Base-by-base conservation (phyloP, 2,888 invertebrate species). In the Spisula subtruncata region DNA sequence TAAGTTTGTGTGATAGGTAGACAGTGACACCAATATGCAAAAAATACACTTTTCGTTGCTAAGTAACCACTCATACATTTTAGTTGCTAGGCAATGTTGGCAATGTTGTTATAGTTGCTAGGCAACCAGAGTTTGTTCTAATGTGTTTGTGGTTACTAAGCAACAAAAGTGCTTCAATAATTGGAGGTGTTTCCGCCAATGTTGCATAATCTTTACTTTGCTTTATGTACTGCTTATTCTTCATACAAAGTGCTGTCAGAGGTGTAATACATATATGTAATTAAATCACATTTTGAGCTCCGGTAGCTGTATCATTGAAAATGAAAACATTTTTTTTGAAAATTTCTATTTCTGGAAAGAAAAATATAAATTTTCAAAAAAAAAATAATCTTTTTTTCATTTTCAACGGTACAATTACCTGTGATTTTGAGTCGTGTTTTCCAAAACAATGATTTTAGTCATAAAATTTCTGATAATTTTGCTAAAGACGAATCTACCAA, bases 1-100 rank as follows among this genome's bases (percentile, higher is more conserved):
- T 96, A 96, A 96, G 96, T 96, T 81, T 35, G 75, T 91, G 90
- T 88, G 87, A 88, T 82, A 87, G 89, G 81, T 60, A 80, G 85
- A 79, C 16, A 12, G 85, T 79, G 79, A 85, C 80, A 81, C 80
- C 32, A 81, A 32, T 75, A 75, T 75, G 80, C 56, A 56, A 85
- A n/a, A n/a, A n/a, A 75, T 32, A 51, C 51, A 29, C 46, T 20
- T 84, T 75, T 66, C 25, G 80, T 85, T 85, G 85, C 85, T 80
- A 41, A 80, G 85, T 79, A 32, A 85, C 85, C 35, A n/a, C 18
- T 41, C 35, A 35, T 75, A 35, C 32, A 25, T 75, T 75, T 32
- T 75, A 48, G 75, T 84, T 75, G 75, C 84, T 51, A 32, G 48
- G 84, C 84, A 75, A 84, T 29, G 25, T 66, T n/a, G 48, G 84